A percentile compares a stretch with the other conserved stretches of the same genome.
Evolutionary conservation across 2,888 invertebrate species (phyloP).

Genomic region (Drosophila anomalata): DNA sequence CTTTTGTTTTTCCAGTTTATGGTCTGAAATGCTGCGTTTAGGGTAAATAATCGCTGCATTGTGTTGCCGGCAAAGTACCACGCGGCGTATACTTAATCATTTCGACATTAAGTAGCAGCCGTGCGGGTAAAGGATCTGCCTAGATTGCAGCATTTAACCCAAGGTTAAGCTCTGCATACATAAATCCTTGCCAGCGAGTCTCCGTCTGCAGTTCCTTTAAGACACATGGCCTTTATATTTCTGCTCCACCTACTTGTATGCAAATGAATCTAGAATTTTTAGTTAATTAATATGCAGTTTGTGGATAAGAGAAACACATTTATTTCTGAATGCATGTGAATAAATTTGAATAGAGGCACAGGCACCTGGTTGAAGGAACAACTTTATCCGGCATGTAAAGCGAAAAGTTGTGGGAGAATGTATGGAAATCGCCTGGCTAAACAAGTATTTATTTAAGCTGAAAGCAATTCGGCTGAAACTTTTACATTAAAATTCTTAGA

Average conservation of each 20-base stretch:
- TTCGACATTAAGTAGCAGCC: slow-evolving; percentile 62
- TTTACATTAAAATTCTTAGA: slow-evolving; percentile 6
- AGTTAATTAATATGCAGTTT: slow-evolving; percentile 43
- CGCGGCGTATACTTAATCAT: slow-evolving; percentile 69
- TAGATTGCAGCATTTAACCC: slow-evolving; percentile 29
- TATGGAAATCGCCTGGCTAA: slow-evolving; percentile 8
- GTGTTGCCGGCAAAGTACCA: slow-evolving; percentile 43
- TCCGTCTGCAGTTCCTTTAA: background rate
- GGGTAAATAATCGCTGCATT: slow-evolving; percentile 66
- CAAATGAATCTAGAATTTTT: slow-evolving; percentile 16
- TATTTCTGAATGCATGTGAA: slow-evolving; percentile 21
- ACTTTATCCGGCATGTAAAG: background rate
- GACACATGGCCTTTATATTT: background rate
- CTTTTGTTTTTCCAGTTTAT: slow-evolving; percentile 30
- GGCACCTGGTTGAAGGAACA: slow-evolving; percentile 9
- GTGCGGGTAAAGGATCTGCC: slow-evolving; percentile 18
- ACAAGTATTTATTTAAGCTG: slow-evolving; percentile 13
- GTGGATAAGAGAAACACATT: slow-evolving; percentile 23
- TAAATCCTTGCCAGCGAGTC: slow-evolving; percentile 8
- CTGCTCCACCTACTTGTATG: slow-evolving; percentile 4
- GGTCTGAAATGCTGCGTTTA: slow-evolving; percentile 52
- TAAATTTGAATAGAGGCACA: slow-evolving; percentile 18
- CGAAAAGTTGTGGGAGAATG: background rate
- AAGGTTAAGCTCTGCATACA: slow-evolving; percentile 25
- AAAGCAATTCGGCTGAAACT: slow-evolving; percentile 6